These are phyloP conservation scores for Aselliscus stoliczkanus DNA, from an alignment of 2,797 vertebrate genomes.

Conservation along the genomic window DNA sequence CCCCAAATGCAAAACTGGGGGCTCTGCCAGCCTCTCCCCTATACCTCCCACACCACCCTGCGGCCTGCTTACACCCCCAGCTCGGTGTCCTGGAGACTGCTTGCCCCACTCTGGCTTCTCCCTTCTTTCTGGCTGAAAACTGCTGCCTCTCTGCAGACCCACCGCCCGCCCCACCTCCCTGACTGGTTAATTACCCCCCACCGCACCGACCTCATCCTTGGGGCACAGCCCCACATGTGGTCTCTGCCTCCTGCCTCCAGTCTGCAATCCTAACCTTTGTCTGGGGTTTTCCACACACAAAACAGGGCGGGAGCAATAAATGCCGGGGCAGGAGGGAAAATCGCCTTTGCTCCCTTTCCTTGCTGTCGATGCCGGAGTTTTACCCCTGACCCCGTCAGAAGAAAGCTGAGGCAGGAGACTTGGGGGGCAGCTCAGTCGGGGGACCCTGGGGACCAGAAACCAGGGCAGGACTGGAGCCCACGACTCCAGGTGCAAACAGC, in stretches of 20 bases:
- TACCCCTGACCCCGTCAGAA: neutral
- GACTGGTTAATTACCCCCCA: neutral
- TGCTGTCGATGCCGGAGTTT: neutral
- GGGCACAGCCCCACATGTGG: neutral
- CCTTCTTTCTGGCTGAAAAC: neutral
- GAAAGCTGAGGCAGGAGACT: neutral
- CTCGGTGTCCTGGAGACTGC: neutral
- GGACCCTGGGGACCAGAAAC: neutral
- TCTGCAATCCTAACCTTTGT: neutral
- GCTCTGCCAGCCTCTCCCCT: neutral
- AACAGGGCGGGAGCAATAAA: neutral
- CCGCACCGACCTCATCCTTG: accelerated
- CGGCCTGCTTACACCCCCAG: neutral
- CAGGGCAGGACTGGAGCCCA: too few relatives aligned
- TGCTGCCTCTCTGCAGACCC: neutral
- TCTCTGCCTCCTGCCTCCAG: neutral
- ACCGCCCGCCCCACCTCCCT: neutral
- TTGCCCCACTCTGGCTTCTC: neutral
- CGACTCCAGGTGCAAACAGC: neutral
- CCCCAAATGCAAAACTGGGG: neutral
- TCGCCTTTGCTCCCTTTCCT: neutral
- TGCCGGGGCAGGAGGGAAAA: neutral
- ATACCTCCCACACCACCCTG: accelerated
- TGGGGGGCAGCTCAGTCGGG: neutral
- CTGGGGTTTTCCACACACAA: neutral